phyloP scores from a whole-genome alignment of 2,888 invertebrate genomes.

The Leucophenga maculata region DNA sequence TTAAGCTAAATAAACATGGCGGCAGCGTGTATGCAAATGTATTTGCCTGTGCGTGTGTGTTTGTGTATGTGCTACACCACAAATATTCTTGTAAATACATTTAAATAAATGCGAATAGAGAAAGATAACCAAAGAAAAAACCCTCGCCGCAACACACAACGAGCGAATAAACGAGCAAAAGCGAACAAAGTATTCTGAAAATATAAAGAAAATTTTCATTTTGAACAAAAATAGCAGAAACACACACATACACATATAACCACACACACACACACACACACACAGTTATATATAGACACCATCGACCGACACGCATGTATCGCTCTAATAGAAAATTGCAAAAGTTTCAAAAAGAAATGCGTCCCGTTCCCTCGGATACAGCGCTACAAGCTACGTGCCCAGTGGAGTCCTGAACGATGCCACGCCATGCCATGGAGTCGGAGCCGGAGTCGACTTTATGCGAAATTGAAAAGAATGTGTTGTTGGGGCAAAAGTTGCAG shows the following conservation, averaged over 20 bases:
- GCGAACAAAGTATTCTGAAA: conserved; percentile 38
- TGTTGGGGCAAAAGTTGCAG: conserved; percentile 32
- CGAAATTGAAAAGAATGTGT: conserved; percentile 65
- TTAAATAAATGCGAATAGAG: conserved; percentile 52
- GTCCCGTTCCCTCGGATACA: conserved; percentile 41
- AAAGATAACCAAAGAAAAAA: conserved; percentile 21
- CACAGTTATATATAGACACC: conserved; percentile 27
- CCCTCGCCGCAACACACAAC: conserved; percentile 46
- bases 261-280: conserved; percentile 32
- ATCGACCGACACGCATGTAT: conserved; percentile 44
- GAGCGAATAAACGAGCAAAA: conserved; percentile 54
- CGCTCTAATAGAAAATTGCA: conserved; percentile 67
- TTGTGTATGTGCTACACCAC: conserved; percentile 27
- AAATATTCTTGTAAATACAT: conserved; percentile 56
- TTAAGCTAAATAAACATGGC: conserved; percentile 56
- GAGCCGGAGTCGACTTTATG: conserved; percentile 36
- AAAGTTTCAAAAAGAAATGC: conserved; percentile 66
- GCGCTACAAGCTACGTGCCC: neutral
- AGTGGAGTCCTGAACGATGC: neutral
- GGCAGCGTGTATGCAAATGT: conserved; percentile 22
- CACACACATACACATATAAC: conserved; percentile 14
- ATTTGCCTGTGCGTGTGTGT: neutral
- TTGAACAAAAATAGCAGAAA: conserved; percentile 51
- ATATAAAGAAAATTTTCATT: conserved; percentile 63
- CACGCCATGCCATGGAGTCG: neutral